Base-by-base conservation (phyloP, 2,888 invertebrate species). In the Epsilonema sp. region DNA sequence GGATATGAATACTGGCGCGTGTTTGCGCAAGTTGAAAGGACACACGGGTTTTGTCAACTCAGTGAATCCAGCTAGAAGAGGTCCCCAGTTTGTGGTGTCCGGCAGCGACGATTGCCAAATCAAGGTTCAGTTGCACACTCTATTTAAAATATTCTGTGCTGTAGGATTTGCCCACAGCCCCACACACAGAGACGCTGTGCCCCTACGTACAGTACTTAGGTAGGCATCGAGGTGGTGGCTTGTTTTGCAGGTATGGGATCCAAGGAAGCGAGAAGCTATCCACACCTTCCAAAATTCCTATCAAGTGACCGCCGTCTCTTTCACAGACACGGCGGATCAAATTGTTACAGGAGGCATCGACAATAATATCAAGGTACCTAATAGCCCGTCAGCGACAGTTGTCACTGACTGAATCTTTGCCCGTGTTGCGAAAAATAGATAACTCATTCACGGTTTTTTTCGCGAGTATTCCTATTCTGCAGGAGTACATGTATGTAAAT, bases 71-170 rank as follows among this genome's bases (percentile, higher is more conserved):
- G 80, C 83, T 1, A 73, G 94, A 54, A 70, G 92, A 59, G 94
- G 94, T 1, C 81, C 85, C 1, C 84, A 85, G 56, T 73, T 87
- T 50, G 69, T 99, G 8, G 86, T 83, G 45, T 87, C 87, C 37
- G 94, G 84, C 4, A 81, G 87, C 53, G 97, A 99, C 67, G 97
- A 99, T 68, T 82, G 80, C 55, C 83, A 83, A 13, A 78, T 94
- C 45, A 78, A 82, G 65, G 74, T 92, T 42, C n/a, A n/a, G n/a
- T n/a, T n/a, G n/a, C n/a, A n/a, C n/a, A n/a, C n/a, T n/a, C n/a
- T n/a, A n/a, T n/a, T n/a, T n/a, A n/a, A n/a, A n/a, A 83, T 84
- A 13, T 16, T n/a, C 36, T 16, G n/a, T n/a, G 13, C n/a, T 36
- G 13, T 36, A 36, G n/a, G 36, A n/a, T 36, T 36, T 36, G n/a